A percentile compares a stretch with the other conserved stretches of the same genome.
Evolutionary conservation across 2,113 vertebrate species (phyloP).

Genomic region (cattle (Bos taurus)): DNA sequence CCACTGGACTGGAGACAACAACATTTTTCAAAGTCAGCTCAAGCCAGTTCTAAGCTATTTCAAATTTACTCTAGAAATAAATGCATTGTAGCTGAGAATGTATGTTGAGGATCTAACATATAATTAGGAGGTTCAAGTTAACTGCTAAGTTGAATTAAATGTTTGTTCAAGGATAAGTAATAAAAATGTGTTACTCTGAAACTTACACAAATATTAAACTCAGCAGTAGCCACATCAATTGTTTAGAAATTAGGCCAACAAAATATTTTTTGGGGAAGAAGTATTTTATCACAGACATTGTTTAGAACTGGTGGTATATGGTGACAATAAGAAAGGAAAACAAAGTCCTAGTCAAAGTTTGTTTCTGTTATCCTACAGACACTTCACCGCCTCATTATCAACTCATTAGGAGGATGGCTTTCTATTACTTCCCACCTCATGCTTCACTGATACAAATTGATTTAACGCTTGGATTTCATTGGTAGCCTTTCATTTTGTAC

Average conservation of each 20-base stretch:
- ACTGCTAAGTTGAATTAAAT: neutral
- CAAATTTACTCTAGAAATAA: constrained; percentile 15
- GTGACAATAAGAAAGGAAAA: neutral
- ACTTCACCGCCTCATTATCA: neutral
- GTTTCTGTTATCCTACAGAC: neutral
- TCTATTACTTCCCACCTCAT: neutral
- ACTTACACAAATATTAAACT: neutral
- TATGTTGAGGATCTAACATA: neutral
- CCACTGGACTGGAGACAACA: neutral
- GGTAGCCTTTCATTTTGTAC: neutral
- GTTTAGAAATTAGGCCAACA: neutral
- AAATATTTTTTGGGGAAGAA: neutral
- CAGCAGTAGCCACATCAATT: neutral
- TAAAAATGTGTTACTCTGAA: neutral
- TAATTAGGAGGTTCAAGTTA: neutral
- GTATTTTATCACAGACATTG: neutral
- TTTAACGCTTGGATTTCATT: neutral
- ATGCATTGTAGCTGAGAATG: neutral
- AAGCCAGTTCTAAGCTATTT: neutral
- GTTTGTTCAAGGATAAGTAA: neutral
- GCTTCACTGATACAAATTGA: neutral
- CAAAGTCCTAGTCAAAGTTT: neutral
- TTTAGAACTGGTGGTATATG: neutral
- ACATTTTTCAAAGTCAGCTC: neutral
- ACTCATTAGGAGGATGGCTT: neutral